Conservation (phyloP, 2,888 invertebrate species). For the Hololepta plana region DNA sequence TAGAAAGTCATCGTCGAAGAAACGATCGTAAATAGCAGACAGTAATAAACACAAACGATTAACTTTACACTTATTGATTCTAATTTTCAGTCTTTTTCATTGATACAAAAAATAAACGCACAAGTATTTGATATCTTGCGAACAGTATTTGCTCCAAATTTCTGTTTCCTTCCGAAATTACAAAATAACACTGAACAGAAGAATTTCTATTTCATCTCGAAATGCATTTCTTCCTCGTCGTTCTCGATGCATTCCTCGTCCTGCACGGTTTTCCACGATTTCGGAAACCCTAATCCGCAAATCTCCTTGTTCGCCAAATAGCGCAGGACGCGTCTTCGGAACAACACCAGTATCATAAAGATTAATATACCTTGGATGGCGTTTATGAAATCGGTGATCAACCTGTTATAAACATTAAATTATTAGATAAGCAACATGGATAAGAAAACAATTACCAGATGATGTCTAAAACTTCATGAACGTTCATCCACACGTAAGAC, state of each 20-base stretch:
- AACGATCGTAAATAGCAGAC: too few relatives aligned
- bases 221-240: constrained; percentile 14
- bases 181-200: too few relatives aligned
- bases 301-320: constrained; percentile 29
- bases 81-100: too few relatives aligned
- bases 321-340: constrained; percentile 32
- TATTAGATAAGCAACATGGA: too few relatives aligned
- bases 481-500: constrained; percentile 20
- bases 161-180: too few relatives aligned
- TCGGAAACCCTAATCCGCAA: constrained; percentile 17
- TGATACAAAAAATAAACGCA: too few relatives aligned
- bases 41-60: too few relatives aligned
- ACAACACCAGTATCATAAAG: constrained; percentile 39
- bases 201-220: too few relatives aligned
- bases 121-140: too few relatives aligned
- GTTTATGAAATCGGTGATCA: constrained; percentile 38
- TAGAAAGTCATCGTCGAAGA: too few relatives aligned
- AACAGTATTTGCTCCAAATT: constrained; percentile 1
- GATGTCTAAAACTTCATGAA: constrained; percentile 12
- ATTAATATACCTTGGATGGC: constrained; percentile 41
- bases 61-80: too few relatives aligned
- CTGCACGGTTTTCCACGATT: constrained; percentile 20
- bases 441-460: constrained; percentile 21
- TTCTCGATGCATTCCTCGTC: constrained; percentile 34
- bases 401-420: constrained; percentile 29